Evolutionary conservation across 2,797 vertebrate genomes (phyloP).

Genomic region (Sciurus carolinensis): DNA sequence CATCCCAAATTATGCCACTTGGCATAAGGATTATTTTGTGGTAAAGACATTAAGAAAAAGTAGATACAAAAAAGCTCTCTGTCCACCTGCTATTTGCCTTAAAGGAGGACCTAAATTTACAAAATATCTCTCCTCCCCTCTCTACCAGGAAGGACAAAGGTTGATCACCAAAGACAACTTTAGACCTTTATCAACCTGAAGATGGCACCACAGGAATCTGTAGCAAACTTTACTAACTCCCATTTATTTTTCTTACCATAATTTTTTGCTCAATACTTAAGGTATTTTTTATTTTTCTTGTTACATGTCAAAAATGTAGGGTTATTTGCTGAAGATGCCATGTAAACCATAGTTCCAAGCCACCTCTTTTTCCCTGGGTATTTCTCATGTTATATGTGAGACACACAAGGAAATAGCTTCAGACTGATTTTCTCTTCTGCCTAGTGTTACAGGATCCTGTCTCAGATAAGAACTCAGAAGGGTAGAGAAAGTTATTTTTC

Average conservation of each 20-base stretch:
- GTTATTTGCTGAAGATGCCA: neutral
- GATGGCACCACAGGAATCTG: neutral
- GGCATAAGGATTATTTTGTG: neutral
- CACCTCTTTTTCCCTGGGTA: neutral
- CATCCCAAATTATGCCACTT: neutral
- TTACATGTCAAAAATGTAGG: neutral
- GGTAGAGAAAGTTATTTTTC: neutral
- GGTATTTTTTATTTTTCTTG: neutral
- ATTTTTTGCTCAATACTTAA: neutral
- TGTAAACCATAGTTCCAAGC: neutral
- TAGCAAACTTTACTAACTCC: neutral
- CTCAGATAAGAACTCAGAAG: neutral
- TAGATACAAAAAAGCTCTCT: neutral
- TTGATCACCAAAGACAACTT: neutral
- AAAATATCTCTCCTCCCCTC: neutral
- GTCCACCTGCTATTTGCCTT: neutral
- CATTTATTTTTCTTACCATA: neutral
- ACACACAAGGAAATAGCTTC: neutral
- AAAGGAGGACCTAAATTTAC: neutral
- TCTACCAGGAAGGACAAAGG: neutral
- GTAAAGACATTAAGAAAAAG: neutral
- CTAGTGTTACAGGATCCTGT: neutral
- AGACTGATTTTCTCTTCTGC: neutral
- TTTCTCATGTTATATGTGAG: neutral
- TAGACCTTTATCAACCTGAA: neutral